Evolutionary conservation across 2,113 vertebrate genomes (phyloP).

Genomic region (Pelvicachromis taeniatus): DNA sequence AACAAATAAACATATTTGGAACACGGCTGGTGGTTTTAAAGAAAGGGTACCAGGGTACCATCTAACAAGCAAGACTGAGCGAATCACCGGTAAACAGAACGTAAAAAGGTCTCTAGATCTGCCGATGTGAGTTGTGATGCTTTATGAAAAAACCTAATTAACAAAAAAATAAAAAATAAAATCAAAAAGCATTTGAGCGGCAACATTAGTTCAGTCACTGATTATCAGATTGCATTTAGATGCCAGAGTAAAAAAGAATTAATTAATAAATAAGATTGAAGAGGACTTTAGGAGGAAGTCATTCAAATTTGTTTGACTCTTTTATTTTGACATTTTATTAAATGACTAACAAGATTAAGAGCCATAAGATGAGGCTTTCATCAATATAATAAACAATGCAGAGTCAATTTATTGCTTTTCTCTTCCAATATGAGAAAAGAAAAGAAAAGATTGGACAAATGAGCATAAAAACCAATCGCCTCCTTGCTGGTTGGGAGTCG

Average conservation of each 20-base stretch:
- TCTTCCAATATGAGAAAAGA: not conserved
- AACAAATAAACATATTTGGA: not conserved
- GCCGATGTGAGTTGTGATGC: no score
- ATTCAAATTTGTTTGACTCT: not conserved
- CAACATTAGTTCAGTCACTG: not conserved
- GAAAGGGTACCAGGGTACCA: not conserved
- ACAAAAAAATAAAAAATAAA: no score
- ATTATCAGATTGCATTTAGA: not conserved
- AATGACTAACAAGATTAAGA: not conserved
- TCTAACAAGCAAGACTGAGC: not conserved
- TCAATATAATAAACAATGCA: not conserved
- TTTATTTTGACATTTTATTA: not conserved
- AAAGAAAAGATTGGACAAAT: not conserved
- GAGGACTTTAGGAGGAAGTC: not conserved
- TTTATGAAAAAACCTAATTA: no score
- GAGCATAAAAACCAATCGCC: not conserved
- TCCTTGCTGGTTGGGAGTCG: not conserved
- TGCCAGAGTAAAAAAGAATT: not conserved
- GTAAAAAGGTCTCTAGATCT: not conserved
- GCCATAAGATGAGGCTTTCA: not conserved
- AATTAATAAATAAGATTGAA: not conserved
- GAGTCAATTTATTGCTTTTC: not conserved
- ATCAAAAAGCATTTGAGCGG: not conserved
- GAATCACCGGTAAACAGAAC: not conserved
- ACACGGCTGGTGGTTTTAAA: not conserved